Evolutionary conservation across 2,113 vertebrate genomes (phyloP).

Genomic region (Aspiorhynchus laticeps): DNA sequence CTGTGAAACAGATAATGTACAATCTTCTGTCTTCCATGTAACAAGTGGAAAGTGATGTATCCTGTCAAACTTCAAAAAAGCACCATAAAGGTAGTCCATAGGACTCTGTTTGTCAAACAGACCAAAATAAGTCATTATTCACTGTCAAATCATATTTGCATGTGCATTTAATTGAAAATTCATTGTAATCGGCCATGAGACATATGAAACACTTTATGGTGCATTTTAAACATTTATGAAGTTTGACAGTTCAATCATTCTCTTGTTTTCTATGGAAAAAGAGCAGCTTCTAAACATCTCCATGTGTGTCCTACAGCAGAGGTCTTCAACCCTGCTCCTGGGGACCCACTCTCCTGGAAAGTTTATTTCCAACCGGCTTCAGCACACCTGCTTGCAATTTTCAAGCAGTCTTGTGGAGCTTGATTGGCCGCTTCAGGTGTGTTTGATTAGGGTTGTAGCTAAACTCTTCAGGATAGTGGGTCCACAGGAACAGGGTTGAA

Average conservation of each 20-base stretch:
- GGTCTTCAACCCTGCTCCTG: too few species aligned
- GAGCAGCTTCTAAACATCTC: background rate
- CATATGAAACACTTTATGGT: background rate
- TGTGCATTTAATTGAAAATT: background rate
- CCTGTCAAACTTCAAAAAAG: background rate
- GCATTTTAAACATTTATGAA: background rate
- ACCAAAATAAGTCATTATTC: background rate
- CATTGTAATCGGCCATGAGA: background rate
- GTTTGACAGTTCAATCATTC: background rate
- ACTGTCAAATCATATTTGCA: background rate
- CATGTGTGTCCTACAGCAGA: background rate
- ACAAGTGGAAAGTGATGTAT: background rate
- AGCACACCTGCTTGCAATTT: too few species aligned
- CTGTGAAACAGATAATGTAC: background rate
- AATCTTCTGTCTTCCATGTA: background rate
- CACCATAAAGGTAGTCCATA: background rate
- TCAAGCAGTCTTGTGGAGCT: too few species aligned
- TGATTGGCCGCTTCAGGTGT: too few species aligned
- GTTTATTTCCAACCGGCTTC: too few species aligned
- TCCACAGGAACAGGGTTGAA: too few species aligned
- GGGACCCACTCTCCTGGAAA: too few species aligned
- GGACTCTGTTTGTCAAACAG: background rate
- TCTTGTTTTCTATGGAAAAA: background rate
- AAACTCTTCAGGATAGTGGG: too few species aligned
- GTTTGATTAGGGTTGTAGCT: too few species aligned